phyloP scores from a whole-genome alignment of 2,888 invertebrate species.

The Tolmerus cingulatus region DNA sequence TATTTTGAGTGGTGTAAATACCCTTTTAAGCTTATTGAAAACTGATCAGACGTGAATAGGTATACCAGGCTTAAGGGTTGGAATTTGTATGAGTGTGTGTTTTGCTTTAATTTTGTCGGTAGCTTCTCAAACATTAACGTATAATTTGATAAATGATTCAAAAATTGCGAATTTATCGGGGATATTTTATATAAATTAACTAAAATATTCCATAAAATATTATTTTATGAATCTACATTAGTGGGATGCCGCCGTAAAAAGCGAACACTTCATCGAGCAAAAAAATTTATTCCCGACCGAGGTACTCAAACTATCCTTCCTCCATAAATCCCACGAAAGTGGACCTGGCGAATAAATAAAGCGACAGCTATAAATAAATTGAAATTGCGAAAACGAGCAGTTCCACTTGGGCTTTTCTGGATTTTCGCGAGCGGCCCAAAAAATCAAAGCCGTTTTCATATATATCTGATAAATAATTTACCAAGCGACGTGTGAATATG shows the following conservation, averaged over 20 bases:
- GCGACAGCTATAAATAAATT: not conserved
- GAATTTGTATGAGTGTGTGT: too few species aligned
- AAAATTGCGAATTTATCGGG: not conserved
- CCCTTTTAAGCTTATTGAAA: too few species aligned
- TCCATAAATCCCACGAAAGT: not conserved
- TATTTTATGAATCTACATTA: not conserved
- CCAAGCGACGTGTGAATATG: not conserved
- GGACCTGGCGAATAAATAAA: not conserved
- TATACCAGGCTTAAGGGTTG: too few species aligned
- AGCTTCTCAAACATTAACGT: not conserved
- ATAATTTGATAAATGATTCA: not conserved
- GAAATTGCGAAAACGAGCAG: not conserved
- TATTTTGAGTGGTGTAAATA: too few species aligned
- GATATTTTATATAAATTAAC: not conserved
- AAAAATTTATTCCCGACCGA: not conserved
- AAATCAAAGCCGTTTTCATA: conserved; percentile 4
- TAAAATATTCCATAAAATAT: not conserved
- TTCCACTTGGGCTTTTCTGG: not conserved
- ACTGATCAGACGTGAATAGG: too few species aligned
- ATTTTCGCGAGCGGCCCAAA: not conserved
- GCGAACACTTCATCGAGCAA: not conserved
- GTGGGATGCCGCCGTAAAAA: not conserved
- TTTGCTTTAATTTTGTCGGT: too few species aligned
- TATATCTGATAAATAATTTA: conserved; percentile 8
- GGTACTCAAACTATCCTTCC: not conserved